phyloP scores from a whole-genome alignment of 1,140 invertebrate genomes.

The Capitella teleta region DNA sequence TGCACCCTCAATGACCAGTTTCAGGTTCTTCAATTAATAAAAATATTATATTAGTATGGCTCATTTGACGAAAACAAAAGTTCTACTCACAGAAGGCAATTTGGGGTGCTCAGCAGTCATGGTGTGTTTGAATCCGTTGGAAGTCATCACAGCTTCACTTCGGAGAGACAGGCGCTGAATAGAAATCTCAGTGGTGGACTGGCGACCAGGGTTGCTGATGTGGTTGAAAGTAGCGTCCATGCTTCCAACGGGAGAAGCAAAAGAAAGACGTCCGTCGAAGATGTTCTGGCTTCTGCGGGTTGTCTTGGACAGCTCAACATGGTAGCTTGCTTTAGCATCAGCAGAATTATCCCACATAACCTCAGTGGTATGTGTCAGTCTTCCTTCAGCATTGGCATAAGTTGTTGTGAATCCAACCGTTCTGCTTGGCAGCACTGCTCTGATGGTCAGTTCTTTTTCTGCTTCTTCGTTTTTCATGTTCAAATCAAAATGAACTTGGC shows the following conservation, averaged over 20 bases:
- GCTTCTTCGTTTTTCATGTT: constrained; percentile 6
- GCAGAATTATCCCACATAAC: constrained; percentile 10
- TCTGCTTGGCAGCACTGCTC: background rate
- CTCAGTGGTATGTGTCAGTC: constrained; percentile 8
- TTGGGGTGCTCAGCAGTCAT: constrained; percentile 8
- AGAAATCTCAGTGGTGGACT: constrained; percentile 6
- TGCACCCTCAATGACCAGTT: no score
- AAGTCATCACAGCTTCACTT: constrained; percentile 7
- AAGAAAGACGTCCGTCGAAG: constrained; percentile 6
- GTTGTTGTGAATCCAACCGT: constrained; percentile 1
- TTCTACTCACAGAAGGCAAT: background rate
- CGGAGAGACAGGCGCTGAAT: constrained; percentile 6
- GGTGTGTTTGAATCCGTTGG: constrained; percentile 9
- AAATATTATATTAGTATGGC: no score
- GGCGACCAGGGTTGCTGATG: constrained; percentile 1
- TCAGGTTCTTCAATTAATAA: no score
- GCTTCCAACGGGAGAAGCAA: constrained; percentile 5
- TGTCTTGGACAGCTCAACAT: background rate
- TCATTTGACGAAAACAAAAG: no score
- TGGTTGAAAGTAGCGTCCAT: constrained; percentile 9
- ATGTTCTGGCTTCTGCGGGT: constrained; percentile 2
- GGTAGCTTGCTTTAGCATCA: constrained; percentile 8
- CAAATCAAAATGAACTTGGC: constrained; percentile 11
- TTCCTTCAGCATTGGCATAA: background rate
- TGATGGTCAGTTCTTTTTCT: constrained; percentile 6